These are phyloP conservation scores for Pseudopleuronectes americanus DNA, from an alignment of 2,797 vertebrate genomes.

Conservation along the genomic window DNA sequence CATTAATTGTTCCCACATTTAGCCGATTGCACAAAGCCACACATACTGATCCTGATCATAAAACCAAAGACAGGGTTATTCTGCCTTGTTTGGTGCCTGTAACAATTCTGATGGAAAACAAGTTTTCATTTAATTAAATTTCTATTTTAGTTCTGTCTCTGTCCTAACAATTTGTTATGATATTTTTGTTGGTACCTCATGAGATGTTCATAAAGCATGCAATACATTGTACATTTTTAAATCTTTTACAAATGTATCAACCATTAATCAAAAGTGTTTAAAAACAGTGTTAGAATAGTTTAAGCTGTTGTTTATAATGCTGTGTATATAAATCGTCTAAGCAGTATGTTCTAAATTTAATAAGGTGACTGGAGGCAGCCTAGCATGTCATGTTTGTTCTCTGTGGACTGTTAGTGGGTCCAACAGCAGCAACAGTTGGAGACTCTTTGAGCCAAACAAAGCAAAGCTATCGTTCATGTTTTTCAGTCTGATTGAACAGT, in stretches of 20 bases:
- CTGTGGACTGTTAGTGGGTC: neutral
- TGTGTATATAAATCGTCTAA: no score
- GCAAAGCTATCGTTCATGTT: no score
- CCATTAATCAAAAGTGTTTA: no score
- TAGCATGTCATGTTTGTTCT: neutral
- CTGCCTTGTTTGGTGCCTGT: constrained; percentile 59
- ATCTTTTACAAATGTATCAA: no score
- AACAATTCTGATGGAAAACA: constrained; percentile 62
- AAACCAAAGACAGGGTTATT: constrained; percentile 66
- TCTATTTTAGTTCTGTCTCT: constrained; percentile 5
- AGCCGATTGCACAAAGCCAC: constrained; percentile 67
- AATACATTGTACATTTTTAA: no score
- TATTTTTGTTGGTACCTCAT: neutral
- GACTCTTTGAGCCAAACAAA: neutral
- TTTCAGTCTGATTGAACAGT: no score
- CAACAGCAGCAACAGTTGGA: neutral
- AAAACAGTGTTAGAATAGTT: no score
- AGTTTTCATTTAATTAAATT: constrained; percentile 44
- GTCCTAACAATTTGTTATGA: neutral
- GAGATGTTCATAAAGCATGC: no score
- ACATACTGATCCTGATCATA: constrained; percentile 70
- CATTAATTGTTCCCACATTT: constrained; percentile 88
- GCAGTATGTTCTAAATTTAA: neutral
- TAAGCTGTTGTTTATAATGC: no score
- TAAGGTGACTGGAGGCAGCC: neutral